Base-by-base conservation (phyloP, 2,888 invertebrate genomes). In the Chymomyza amoena region DNA sequence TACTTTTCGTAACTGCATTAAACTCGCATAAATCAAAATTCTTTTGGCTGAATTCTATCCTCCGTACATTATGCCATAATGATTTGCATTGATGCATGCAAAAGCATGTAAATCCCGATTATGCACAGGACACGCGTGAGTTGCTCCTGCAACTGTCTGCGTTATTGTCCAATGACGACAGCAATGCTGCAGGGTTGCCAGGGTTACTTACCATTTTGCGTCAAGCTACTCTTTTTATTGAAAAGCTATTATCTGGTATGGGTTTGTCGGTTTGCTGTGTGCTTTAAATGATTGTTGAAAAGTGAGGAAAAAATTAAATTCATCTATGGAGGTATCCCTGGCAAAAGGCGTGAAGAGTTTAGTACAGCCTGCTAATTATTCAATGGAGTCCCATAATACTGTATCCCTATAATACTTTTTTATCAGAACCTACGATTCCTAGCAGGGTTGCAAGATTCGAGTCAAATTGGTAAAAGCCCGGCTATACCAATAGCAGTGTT, bases 81-180 rank as follows among this genome's bases (percentile, higher is more conserved):
- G 72, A 69, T 73, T 79, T 64, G 74, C 77, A 74, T 79, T 78
- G 84, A 81, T 88, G 88, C 87, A 84, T 88, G 85, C 60, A 51
- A 32, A 60, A 66, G 59, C 66, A 28, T 66, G 32, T 63, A 52
- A 87, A 87, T 88, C 87, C 87, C 68, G 89, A 87, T 88, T 88
- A 82, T 84, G 71, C 71, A 76, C 72, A 68, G 88, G 72, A 84
- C 80, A 88, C 82, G 87, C 88, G 73, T 84, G 87, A 81, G 74
- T 68, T 72, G 71, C 65, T 54, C 64, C 13, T 45, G 39, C 39
- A 13, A 45, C 39, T 45, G 39, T 45, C 39, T 45, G 39, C 10
- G 39, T 32, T 13, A 45, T 13, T 45, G 39, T 13, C 4, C 6
- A 45, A 39, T 39, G 39, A 39, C 9, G 13, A 6, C 39, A 39